Evolutionary conservation across 2,888 invertebrate genomes (phyloP).

Genomic region (Drosophila robusta): DNA sequence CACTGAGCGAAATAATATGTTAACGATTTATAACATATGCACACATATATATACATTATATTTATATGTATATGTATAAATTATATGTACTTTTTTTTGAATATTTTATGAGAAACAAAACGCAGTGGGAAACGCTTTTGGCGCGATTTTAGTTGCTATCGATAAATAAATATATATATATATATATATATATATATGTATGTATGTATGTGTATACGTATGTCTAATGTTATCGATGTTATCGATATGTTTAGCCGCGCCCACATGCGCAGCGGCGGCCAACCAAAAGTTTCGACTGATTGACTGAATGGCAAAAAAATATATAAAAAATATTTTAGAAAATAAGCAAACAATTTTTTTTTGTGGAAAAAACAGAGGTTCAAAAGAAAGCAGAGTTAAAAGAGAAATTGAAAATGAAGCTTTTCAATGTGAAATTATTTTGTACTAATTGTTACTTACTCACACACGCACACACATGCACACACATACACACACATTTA

Average conservation of each 20-base stretch:
- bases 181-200: constrained; percentile 7
- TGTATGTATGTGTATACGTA: background rate
- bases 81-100: constrained; percentile 37
- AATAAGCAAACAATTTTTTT: constrained; percentile 30
- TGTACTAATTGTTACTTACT: constrained; percentile 78
- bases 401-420: constrained; percentile 42
- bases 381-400: constrained; percentile 28
- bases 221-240: constrained; percentile 30
- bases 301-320: constrained; percentile 83
- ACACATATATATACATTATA: constrained; percentile 27
- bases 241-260: constrained; percentile 29
- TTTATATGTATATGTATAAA: constrained; percentile 27
- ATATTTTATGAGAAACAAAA: constrained; percentile 75
- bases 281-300: constrained; percentile 84
- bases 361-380: constrained; percentile 24
- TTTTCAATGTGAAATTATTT: constrained; percentile 75
- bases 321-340: constrained; percentile 42
- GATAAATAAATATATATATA: constrained; percentile 33
- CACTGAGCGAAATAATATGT: constrained; percentile 26
- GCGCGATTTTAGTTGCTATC: constrained; percentile 59
- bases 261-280: constrained; percentile 42
- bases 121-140: constrained; percentile 77
- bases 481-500: constrained; percentile 38
- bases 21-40: constrained; percentile 14
- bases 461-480: constrained; percentile 44